Base-by-base conservation (phyloP, 1,140 invertebrate species). In the Drosophila pallidifrons region DNA sequence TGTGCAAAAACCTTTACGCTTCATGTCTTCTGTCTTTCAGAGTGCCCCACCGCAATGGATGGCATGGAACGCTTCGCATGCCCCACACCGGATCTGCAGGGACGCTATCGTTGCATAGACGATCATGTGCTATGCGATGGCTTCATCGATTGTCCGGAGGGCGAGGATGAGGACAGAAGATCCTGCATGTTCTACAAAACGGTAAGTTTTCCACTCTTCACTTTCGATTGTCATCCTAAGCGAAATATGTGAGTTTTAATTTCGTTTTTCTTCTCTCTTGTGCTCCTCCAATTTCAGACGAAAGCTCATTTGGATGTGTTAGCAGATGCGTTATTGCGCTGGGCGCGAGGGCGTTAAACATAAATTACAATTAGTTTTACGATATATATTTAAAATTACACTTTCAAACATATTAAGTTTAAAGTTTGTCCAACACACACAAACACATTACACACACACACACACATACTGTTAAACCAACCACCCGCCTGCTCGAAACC, bases 171-270 rank as follows among this genome's bases (percentile, higher is more conserved):
- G 93, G 97, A 99, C 90, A 94, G 97, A 91, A 96, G 97, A 93
- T 96, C 96, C 58, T 99, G 98, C 94, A 98, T 99, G 97, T 99
- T 99, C 94, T 98, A 98, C 93, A 99, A 98, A 96, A 99, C 97
- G 95, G 98, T 99, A 95, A 94, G 94, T 71, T n/a, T 16, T 1
- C n/a, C 11, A 67, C 68, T n/a, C 6, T 46, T 20, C 20, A 30
- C 8, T n/a, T 68, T 1, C 45, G 0, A 1, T 20, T 45, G 4
- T 13, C 1, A n/a, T 13, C 30, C 10, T 47, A 41, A 5, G 5
- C 0, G 16, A 16, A 8, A 35, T 10, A 46, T 20, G 10, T 41
- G 16, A 25, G 20, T 25, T 25, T 8, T 15, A 38, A 32, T 52
- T 43, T 25, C 41, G 1, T 45, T 51, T 1, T 7, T 32, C 30